Evolutionary conservation across 35 echinoderm and acorn worm species (phyloP), one percentile per base, ranked within the genome.

Genomic region (Stichopus chloronotus): DNA sequence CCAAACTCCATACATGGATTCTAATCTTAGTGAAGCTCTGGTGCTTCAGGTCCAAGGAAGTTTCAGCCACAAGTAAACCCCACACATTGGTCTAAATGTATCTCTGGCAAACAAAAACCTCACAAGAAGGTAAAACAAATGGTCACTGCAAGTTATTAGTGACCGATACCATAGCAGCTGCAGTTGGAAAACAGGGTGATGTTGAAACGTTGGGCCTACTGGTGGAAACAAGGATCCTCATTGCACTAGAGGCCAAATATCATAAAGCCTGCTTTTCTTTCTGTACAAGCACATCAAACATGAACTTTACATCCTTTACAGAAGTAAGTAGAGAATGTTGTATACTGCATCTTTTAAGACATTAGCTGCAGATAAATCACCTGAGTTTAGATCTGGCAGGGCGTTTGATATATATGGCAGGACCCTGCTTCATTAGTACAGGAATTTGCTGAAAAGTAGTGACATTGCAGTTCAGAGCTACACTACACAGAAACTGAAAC

Each of bases 221-320:
- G 72, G 8, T 76, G 72, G 5, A 76, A 76, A 76, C 24, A 76
- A 16, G 11, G 9, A 76, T 16, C 72, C 72, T 76, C 63, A 76
- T 76, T 8, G 72, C 72, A 8, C 5, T 12, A 76, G 72, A 76
- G 72, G 72, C 13, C 72, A 76, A 76, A 5, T 6, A 76, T 16
- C 72, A 76, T 76, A 12, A 16, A 24, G 13, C 11, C 72, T 76
- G 72, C 72, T 76, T 76, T 76, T 76, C 72, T 76, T 13, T 24
- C 24, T 76, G n/a, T 71, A 71, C 63, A n/a, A 71, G 63, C 72
- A 76, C 11, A 76, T 76, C 72, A 76, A 76, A 16, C 72, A 17
- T 76, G 72, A 76, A 76, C 5, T 76, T 76, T 7, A 76, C 72
- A 76, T 76, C 72, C 72, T 76, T 76, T 16, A 76, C 72, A 76